These are phyloP conservation scores for Drosophila trapezifrons DNA, from an alignment of 1,140 invertebrate species.

Conservation along the genomic window DNA sequence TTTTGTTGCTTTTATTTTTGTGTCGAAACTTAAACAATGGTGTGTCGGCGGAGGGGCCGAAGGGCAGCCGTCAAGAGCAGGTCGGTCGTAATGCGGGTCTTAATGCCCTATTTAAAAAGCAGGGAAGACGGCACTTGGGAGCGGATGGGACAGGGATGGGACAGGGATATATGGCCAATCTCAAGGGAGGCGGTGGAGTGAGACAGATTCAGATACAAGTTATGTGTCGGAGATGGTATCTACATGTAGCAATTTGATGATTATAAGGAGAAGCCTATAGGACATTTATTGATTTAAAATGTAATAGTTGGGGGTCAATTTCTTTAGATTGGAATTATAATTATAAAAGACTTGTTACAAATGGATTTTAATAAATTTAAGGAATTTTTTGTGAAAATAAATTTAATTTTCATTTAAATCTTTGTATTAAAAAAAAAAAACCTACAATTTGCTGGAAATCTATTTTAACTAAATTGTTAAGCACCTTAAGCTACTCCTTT, in stretches of 20 bases:
- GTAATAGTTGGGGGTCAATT: no score
- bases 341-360: no score
- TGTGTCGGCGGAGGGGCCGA: conserved; percentile 5
- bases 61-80: conserved; percentile 8
- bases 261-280: background rate
- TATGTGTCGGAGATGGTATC: background rate
- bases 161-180: background rate
- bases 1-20: conserved; percentile 36
- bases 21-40: conserved; percentile 56
- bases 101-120: conserved; percentile 8
- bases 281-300: background rate
- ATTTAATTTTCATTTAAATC: no score
- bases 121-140: background rate
- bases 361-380: no score
- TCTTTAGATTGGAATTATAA: no score
- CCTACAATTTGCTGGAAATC: no score
- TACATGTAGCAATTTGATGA: background rate
- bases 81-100: conserved; percentile 10
- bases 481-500: no score
- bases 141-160: background rate
- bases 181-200: background rate
- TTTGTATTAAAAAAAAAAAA: no score
- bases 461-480: no score
- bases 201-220: conserved; percentile 2
- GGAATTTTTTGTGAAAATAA: no score